Percentiles rank a stretch among this genome's conserved stretches.
phyloP scores from a whole-genome alignment of 2,113 vertebrate species.

The Zapus hudsonius region DNA sequence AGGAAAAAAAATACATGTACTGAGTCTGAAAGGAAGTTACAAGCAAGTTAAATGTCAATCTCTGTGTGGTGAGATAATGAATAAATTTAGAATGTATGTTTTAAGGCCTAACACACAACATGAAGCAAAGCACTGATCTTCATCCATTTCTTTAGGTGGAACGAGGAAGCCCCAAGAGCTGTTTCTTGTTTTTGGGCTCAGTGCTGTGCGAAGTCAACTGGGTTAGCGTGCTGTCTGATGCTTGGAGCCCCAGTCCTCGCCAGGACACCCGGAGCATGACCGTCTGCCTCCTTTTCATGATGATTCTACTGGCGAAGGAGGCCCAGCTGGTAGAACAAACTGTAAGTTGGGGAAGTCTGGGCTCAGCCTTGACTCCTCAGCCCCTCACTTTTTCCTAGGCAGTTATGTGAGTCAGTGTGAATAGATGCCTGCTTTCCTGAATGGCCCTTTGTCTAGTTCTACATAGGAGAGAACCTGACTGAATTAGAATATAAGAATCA shows the following conservation, averaged over 20 bases:
- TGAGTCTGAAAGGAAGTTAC: background rate
- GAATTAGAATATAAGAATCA: background rate
- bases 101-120: background rate
- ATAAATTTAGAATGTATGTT: background rate
- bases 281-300: slow-evolving; percentile 95
- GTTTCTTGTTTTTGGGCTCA: slow-evolving; percentile 95
- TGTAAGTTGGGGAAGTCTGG: slow-evolving; percentile 81
- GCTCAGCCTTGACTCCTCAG: background rate
- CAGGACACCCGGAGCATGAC: slow-evolving; percentile 89
- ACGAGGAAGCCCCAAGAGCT: slow-evolving; percentile 97
- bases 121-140: background rate
- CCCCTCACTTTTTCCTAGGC: background rate
- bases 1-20: too few species aligned
- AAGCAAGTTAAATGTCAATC: background rate
- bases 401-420: background rate
- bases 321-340: slow-evolving; percentile 89
- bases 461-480: background rate
- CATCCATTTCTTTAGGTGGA: slow-evolving; percentile 89
- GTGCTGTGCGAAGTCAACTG: slow-evolving; percentile 97
- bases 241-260: slow-evolving; percentile 87
- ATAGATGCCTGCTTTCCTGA: background rate
- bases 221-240: slow-evolving; percentile 94
- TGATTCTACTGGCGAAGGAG: slow-evolving; percentile 95
- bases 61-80: background rate
- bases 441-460: background rate